Base-by-base conservation (phyloP, 2,888 invertebrate genomes). In the Criorhina ranunculi region DNA sequence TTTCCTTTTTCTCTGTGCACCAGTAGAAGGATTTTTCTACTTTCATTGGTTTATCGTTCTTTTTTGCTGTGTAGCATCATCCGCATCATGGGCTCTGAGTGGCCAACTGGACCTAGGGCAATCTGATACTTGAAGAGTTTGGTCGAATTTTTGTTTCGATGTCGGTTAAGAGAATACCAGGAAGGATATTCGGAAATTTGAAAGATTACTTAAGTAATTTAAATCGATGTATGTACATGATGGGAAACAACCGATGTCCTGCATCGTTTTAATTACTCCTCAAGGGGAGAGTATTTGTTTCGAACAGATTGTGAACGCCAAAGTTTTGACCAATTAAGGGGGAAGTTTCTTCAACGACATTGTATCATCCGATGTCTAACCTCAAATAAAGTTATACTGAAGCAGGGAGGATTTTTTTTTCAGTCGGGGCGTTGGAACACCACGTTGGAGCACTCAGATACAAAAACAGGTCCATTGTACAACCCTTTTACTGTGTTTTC, bases 1-100 rank as follows among this genome's bases (percentile, higher is more conserved):
- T 49, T 17, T 75, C 57, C 46, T 42, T 69, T 35, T 60, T 17
- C 31, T 62, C 59, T 60, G 40, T 53, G 37, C 57, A 69, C 5
- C 31, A 8, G 24, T 4, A 24, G 31, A 44, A 44, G 5, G 24
- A 24, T 12, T 19, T 57, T 44, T 67, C 17, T 37, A 40, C 31
- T 49, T 60, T 44, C 29, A n/a, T 19, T 57, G 0, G 9, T 46
- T 57, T 59, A 5, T 67, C n/a, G 9, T 11, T 40, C 9, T 9
- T 57, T 31, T 31, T 19, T 46, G 17, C n/a, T 44, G 1, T 35
- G 53, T n/a, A n/a, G 17, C 15, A 44, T 44, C 44, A 69, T 69
- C 19, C 44, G 57, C 33, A 44, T 31, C 6, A 57, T 19, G 69
- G 44, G n/a, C 44, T 33, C 8, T 44, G 19, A 19, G 44, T 57